Evolutionary conservation across 2,113 vertebrate species (phyloP), one percentile per base, ranked within the genome.

Genomic region (Bos taurus): DNA sequence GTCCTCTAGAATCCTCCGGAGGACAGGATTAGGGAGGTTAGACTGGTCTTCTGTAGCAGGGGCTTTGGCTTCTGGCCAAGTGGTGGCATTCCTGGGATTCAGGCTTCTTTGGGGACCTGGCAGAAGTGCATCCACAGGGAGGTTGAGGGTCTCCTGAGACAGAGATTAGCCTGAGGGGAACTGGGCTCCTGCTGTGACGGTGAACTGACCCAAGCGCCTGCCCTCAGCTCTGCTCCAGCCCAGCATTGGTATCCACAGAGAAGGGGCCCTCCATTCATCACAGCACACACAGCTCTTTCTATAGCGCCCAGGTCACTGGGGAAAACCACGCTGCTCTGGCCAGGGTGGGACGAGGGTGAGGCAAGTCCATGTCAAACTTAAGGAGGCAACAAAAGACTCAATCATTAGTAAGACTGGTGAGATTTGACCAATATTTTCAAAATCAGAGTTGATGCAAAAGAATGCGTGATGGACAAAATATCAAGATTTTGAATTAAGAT

Each of bases 271-370:
- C 30, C 4, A 15, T 9, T 12, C 3, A 1, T 2, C 26, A 28
- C 7, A 11, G 28, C 88, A 90, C 74, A 11, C 33, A 7, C 6
- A 26, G 77, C 67, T 17, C 1, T 46, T 67, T 50, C 43, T 56
- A 21, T 25, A 56, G 25, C 0, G 2, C 59, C 85, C 6, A 6
- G 7, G 74, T 59, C 2, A 2, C n/a, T 0, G n/a, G 62, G 28
- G 10, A 43, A 40, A 40, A n/a, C 8, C 54, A 9, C 1, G 3
- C 28, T 46, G 21, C 77, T 12, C 43, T 15, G 57, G 25, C 6
- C 52, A 10, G 40, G 6, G 33, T 13, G 15, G 25, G 54, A 7
- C 16, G 2, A 1, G 3, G 15, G n/a, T 12, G 67, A 82, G 40
- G 59, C 4, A 13, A 28, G 25, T 25, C 17, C 59, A 52, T 7